These are phyloP conservation scores for Villa cingulata DNA, from an alignment of 2,888 invertebrate genomes.

Conservation along the genomic window DNA sequence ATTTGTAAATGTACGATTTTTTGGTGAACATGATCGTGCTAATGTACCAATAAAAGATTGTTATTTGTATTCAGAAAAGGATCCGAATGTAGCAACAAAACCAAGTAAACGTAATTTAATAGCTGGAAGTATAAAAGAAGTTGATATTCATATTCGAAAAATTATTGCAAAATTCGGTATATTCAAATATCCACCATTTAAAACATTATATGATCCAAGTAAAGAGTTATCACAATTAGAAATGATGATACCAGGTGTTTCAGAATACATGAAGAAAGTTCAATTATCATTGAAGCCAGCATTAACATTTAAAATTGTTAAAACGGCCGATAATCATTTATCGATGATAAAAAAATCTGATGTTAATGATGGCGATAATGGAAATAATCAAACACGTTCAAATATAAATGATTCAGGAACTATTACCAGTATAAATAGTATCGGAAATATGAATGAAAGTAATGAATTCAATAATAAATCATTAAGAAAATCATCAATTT, in stretches of 20 bases:
- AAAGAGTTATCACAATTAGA: slow-evolving; percentile 48
- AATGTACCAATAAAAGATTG: slow-evolving; percentile 79
- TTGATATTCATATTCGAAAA: slow-evolving; percentile 60
- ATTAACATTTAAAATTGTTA: slow-evolving; percentile 34
- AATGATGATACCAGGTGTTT: slow-evolving; percentile 45
- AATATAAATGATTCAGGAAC: not conserved
- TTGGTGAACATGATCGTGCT: slow-evolving; percentile 88
- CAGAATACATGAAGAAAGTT: slow-evolving; percentile 23
- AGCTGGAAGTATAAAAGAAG: slow-evolving; percentile 55
- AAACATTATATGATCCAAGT: slow-evolving; percentile 51
- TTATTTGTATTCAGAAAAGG: slow-evolving; percentile 64
- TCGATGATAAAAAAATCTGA: slow-evolving; percentile 30
- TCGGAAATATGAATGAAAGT: slow-evolving; percentile 1
- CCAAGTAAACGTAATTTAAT: slow-evolving; percentile 41
- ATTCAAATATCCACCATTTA: slow-evolving; percentile 59
- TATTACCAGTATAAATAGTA: not conserved
- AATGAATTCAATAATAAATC: not conserved
- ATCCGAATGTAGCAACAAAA: slow-evolving; percentile 43
- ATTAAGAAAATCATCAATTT: not conserved
- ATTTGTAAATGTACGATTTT: slow-evolving; percentile 80
- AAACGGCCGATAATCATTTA: slow-evolving; percentile 32
- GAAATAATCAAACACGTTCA: too few relatives aligned
- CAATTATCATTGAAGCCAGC: slow-evolving; percentile 24
- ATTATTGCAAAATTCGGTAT: slow-evolving; percentile 55
- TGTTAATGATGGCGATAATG: not conserved